Evolutionary conservation across 2,888 invertebrate genomes (phyloP), one percentile per base, ranked within the genome.

Genomic region (Torymus texanus): DNA sequence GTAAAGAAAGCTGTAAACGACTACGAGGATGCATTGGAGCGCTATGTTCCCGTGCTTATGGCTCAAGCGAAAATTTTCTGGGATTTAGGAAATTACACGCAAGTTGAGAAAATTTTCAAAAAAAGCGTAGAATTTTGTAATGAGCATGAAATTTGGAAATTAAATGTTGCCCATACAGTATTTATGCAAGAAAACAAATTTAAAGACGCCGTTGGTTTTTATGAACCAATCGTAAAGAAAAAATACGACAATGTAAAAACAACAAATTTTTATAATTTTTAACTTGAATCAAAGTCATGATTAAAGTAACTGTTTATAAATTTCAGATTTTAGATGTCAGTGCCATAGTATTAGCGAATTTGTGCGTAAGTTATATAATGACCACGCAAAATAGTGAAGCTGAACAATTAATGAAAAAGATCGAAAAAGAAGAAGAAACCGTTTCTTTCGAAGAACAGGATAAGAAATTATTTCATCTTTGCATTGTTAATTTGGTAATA

Each of bases 131-230:
- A 99, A 89, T 99, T 99, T 90, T 99, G 99, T 88, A 97, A 97
- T 84, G 98, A 98, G 87, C 97, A 98, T 85, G 98, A 99, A 85
- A 94, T 95, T 0, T 99, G 99, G 99, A 95, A 98, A 83, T 91
- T 99, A 21, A 99, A 99, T 89, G 98, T 99, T 0, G 99, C 99
- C 0, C 99, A 99, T 89, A 98, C 99, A 0, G 92, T 99, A 2
- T 99, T 99, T 89, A 99, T 99, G 99, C 98, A 99, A 91, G 98
- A 98, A 88, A 97, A 96, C 88, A 99, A 99, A 90, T 99, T 98
- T 89, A 98, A 98, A 88, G 98, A 99, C 91, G 97, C 99, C 0
- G 96, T 98, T 0, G 97, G 97, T 63, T 99, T 99, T 91, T 99
- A 99, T 89, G 99, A 99, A 87, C 98, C 98, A 0, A 96, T 99